These are phyloP conservation scores for Sphaerophoria rueppellii DNA, from an alignment of 2,888 invertebrate species.

Conservation along the genomic window DNA sequence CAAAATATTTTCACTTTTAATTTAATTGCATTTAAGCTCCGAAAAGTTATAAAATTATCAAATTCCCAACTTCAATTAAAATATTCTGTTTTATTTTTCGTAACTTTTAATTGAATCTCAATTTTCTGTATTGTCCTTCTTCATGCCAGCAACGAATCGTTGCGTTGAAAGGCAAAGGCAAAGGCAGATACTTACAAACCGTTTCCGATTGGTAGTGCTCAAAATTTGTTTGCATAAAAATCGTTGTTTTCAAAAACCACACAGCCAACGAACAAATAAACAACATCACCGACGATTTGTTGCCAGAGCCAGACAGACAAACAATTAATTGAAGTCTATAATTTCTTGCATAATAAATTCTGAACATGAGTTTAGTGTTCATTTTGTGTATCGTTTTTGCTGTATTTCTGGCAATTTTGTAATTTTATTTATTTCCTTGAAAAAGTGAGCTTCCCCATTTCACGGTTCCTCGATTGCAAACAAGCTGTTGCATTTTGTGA, in stretches of 20 bases:
- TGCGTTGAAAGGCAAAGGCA: no score
- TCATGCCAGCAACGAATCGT: no score
- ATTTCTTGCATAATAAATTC: conserved; percentile 26
- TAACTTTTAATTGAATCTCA: no score
- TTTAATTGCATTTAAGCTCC: no score
- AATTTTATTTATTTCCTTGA: conserved; percentile 4
- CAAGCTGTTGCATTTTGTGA: conserved; percentile 2
- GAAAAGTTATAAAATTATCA: no score
- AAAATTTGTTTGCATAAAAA: not conserved
- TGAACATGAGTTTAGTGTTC: not conserved
- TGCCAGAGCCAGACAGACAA: conserved; percentile 32
- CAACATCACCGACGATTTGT: not conserved
- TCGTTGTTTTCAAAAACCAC: conserved; percentile 4
- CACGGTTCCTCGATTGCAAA: not conserved
- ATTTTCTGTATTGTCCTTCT: no score
- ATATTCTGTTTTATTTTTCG: no score
- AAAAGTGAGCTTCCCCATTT: conserved; percentile 19
- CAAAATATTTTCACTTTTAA: no score
- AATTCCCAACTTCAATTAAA: no score
- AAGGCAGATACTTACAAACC: no score
- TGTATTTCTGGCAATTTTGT: not conserved
- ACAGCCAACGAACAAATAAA: not conserved
- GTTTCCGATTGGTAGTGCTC: no score
- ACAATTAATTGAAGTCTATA: conserved; percentile 29
- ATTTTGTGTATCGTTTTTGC: not conserved